Evolutionary conservation across 2,113 vertebrate genomes (phyloP).

Genomic region (Rhizomys pruinosus): DNA sequence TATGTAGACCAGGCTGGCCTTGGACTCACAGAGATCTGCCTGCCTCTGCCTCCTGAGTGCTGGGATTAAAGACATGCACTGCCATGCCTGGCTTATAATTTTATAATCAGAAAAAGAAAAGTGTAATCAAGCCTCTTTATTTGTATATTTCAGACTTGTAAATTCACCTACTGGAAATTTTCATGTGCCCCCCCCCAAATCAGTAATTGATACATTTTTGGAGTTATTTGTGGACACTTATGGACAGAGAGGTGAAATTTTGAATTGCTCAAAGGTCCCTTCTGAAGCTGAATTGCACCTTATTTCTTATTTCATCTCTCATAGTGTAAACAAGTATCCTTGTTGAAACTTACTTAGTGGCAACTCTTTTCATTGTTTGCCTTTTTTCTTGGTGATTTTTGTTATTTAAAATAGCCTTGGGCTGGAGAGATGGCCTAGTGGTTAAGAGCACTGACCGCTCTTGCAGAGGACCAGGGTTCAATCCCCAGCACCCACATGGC

Average conservation of each 20-base stretch:
- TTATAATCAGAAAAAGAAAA: constrained; percentile 42
- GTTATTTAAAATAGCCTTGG: constrained; percentile 16
- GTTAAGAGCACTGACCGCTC: too few relatives aligned
- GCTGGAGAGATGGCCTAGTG: too few relatives aligned
- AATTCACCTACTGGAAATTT: neutral
- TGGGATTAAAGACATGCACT: too few relatives aligned
- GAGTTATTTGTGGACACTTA: neutral
- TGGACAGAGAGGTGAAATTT: neutral
- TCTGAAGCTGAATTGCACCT: too few relatives aligned
- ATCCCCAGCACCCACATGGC: too few relatives aligned
- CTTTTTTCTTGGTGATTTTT: constrained; percentile 4
- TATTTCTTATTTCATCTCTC: neutral
- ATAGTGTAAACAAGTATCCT: neutral
- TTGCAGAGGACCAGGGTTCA: too few relatives aligned
- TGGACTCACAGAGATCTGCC: too few relatives aligned
- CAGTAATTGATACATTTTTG: neutral
- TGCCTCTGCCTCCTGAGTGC: too few relatives aligned
- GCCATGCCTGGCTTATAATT: too few relatives aligned
- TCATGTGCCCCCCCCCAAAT: neutral
- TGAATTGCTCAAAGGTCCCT: too few relatives aligned
- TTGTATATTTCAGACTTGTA: constrained; percentile 28
- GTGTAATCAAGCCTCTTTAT: neutral
- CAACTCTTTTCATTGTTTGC: neutral
- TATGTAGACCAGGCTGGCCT: too few relatives aligned
- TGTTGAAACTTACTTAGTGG: neutral